Base-by-base conservation (phyloP, 37 sponge, comb jelly and placozoan genomes). In the Crambe crambe region DNA sequence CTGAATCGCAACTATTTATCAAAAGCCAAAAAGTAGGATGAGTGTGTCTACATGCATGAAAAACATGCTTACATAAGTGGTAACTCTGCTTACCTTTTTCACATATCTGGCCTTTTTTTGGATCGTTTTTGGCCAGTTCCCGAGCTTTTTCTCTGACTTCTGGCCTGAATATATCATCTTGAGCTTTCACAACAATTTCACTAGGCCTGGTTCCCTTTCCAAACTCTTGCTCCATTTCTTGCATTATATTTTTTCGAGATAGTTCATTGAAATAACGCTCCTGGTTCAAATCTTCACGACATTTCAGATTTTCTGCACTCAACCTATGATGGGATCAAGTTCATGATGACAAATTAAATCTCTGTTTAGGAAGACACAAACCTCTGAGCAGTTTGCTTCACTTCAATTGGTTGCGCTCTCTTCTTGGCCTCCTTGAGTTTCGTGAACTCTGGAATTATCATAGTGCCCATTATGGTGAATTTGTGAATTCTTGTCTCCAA, bases 271-370 rank as follows among this genome's bases (percentile, higher is more conserved):
- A 34, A 29, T 83, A 57, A 10, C 57, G 58, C 68, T 83, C 83
- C 18, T 41, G 51, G 15, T 27, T 68, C 22, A 83, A 54, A 18
- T 83, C 75, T 30, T 87, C 87, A 26, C 70, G 80, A 21, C 73
- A 36, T n/a, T 66, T 78, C 74, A 65, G 74, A 54, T 87, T 87
- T 42, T 87, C 87, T 36, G 87, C 81, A 69, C 80, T 75, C 9
- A 87, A 44, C 77, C 58, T n/a, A n/a, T n/a, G n/a, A n/a, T n/a
- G n/a, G n/a, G n/a, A n/a, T n/a, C n/a, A n/a, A n/a, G n/a, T n/a
- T n/a, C n/a, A n/a, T n/a, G n/a, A 56, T 1, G 41, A 1, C 22
- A 35, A 37, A 22, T n/a, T 3, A 37, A 35, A 21, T 9, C 51
- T 51, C 77, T n/a, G n/a, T n/a, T n/a, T n/a, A n/a, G n/a, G n/a